Evolutionary conservation across 1,140 invertebrate species (phyloP).

Genomic region (Heliothis subflexa): DNA sequence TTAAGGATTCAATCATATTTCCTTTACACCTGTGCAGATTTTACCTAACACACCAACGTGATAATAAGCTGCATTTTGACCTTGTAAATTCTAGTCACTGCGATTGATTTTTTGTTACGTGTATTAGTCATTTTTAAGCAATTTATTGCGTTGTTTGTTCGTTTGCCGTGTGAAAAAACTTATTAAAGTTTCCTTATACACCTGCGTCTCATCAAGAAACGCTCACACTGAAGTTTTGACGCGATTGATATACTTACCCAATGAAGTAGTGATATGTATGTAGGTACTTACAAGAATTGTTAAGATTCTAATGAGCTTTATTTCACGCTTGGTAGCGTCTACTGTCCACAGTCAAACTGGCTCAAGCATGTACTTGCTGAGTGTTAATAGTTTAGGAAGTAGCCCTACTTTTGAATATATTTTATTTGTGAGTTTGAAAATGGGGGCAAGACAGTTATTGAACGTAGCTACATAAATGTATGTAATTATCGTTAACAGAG

Average conservation of each 20-base stretch:
- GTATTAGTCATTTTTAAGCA: conserved; percentile 37
- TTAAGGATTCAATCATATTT: conserved; percentile 2
- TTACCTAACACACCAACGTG: neutral
- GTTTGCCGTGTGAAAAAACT: conserved; percentile 10
- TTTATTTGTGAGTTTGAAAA: too few species aligned
- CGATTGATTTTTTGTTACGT: conserved; percentile 54
- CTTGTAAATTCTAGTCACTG: conserved; percentile 45
- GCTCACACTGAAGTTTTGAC: neutral
- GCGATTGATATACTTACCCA: too few species aligned
- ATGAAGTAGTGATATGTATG: too few species aligned
- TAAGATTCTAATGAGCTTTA: neutral
- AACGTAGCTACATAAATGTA: neutral
- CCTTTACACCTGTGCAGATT: neutral
- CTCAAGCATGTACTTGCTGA: neutral
- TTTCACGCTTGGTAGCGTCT: neutral
- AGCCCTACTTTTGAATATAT: too few species aligned
- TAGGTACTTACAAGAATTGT: too few species aligned
- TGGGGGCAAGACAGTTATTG: too few species aligned
- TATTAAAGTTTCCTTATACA: neutral
- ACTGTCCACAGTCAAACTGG: neutral
- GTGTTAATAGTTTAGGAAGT: too few species aligned
- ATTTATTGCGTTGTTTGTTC: conserved; percentile 28
- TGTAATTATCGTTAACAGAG: neutral
- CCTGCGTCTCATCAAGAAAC: neutral
- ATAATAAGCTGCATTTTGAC: conserved; percentile 27